Base-by-base conservation (phyloP, 35 echinoderm and acorn worm genomes). In the Lytechinus pictus region DNA sequence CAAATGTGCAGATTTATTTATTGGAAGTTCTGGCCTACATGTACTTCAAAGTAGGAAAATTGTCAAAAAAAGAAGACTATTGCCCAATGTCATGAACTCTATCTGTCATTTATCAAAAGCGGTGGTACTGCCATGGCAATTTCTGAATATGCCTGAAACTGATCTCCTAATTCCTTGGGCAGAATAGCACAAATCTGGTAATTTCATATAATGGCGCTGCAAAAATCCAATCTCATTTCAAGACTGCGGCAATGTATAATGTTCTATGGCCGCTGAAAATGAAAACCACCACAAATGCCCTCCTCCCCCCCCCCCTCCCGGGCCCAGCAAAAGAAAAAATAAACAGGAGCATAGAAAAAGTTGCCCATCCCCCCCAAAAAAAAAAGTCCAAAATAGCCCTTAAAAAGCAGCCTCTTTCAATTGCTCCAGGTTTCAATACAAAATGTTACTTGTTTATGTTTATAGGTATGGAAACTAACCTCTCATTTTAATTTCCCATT, bases 161-260 rank as follows among this genome's bases (percentile, higher is more conserved):
- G 66, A 79, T 79, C 66, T 79, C 66, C 66, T 8, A 79, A 79
- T 79, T 79, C 66, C 66, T 79, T 4, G 8, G 66, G 66, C 66
- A 79, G 66, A 79, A 79, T 79, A 79, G 66, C 66, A 79, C 66
- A 79, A n/a, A 79, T 79, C 66, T 79, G 12, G 66, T 79, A 79
- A 79, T 79, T 24, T 24, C 66, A 24, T 79, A 79, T 79, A 79
- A 79, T 79, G 66, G 66, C 19, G n/a, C n/a, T 79, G n/a, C 66
- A 79, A 79, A 44, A 79, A 79, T 79, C 66, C 66, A 79, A 79
- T 79, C 66, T 79, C 66, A 79, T 79, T 24, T 79, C 66, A 58
- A 58, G 2, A 71, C 16, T 24, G 61, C 61, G 33, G 33, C 33
- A 44, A 44, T 44, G 33, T 1, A 79, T 79, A 24, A 24, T 79